These are phyloP conservation scores for Lepidotrigona ventralis DNA, from an alignment of 1,140 invertebrate genomes.

Conservation along the genomic window DNA sequence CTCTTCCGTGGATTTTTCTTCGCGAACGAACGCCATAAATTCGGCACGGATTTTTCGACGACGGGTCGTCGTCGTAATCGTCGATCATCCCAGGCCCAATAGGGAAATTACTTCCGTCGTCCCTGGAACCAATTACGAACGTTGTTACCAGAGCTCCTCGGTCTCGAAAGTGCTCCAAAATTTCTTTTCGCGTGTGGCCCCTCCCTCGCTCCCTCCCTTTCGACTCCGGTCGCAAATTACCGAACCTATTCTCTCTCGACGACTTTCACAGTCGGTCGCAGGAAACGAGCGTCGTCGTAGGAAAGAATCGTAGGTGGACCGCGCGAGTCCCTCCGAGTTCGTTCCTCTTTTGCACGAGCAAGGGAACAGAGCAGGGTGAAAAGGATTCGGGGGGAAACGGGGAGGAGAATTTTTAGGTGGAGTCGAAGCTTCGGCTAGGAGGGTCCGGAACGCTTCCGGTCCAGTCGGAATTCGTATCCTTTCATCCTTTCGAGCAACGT, in stretches of 20 bases:
- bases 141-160: slow-evolving; percentile 13
- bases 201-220: no score
- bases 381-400: slow-evolving; percentile 16
- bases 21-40: not conserved
- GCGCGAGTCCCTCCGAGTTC: slow-evolving; percentile 2
- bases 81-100: slow-evolving; percentile 50
- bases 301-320: slow-evolving; percentile 30
- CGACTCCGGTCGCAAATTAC: not conserved
- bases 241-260: slow-evolving; percentile 11
- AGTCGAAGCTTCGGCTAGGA: not conserved
- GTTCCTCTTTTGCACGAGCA: not conserved
- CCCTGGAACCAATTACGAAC: slow-evolving; percentile 31
- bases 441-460: slow-evolving; percentile 21
- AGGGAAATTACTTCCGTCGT: slow-evolving; percentile 58
- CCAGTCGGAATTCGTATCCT: slow-evolving; percentile 13
- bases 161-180: slow-evolving; percentile 29
- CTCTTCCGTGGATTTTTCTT: not conserved
- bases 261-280: not conserved
- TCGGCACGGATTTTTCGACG: slow-evolving; percentile 24
- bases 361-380: not conserved
- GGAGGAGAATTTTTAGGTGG: not conserved
- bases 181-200: not conserved
- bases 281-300: not conserved
- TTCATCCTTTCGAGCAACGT: not conserved
- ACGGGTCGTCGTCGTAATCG: slow-evolving; percentile 27